Evolutionary conservation across 2,113 vertebrate species (phyloP).

Genomic region (Climacteris rufus): DNA sequence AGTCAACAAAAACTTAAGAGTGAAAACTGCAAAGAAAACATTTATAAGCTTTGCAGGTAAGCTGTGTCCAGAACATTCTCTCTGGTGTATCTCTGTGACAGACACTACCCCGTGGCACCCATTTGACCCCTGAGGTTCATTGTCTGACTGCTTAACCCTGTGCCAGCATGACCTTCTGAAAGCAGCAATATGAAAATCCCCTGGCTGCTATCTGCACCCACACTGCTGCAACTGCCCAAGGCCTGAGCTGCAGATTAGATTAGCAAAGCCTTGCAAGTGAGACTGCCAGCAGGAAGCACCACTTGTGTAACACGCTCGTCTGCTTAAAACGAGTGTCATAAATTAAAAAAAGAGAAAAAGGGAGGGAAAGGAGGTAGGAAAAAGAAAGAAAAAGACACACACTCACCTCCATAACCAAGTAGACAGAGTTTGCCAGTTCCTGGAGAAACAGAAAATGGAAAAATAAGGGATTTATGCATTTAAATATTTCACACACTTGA

Average conservation of each 20-base stretch:
- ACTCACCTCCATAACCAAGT: constrained; percentile 98
- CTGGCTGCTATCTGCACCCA: background rate
- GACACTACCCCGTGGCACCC: background rate
- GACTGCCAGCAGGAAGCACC: background rate
- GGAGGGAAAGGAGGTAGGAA: background rate
- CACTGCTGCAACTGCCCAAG: background rate
- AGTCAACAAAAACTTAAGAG: background rate
- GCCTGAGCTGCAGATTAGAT: background rate
- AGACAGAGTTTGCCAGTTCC: constrained; percentile 94
- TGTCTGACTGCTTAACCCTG: background rate
- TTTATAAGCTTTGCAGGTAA: background rate
- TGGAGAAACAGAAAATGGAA: constrained; percentile 52
- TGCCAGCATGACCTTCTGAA: background rate
- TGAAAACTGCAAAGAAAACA: background rate
- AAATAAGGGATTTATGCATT: background rate
- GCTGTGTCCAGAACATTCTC: background rate
- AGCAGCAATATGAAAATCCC: background rate
- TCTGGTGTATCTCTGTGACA: background rate
- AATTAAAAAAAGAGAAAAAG: background rate
- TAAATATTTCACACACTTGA: background rate
- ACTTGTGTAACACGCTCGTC: background rate
- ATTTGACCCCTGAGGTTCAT: background rate
- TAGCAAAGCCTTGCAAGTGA: background rate
- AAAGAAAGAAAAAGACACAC: background rate
- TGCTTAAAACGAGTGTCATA: background rate